A percentile compares a stretch with the other conserved stretches of the same genome.
Evolutionary conservation across 35 echinoderm and acorn worm species (phyloP).

Genomic region (Holothuria glaberrima): DNA sequence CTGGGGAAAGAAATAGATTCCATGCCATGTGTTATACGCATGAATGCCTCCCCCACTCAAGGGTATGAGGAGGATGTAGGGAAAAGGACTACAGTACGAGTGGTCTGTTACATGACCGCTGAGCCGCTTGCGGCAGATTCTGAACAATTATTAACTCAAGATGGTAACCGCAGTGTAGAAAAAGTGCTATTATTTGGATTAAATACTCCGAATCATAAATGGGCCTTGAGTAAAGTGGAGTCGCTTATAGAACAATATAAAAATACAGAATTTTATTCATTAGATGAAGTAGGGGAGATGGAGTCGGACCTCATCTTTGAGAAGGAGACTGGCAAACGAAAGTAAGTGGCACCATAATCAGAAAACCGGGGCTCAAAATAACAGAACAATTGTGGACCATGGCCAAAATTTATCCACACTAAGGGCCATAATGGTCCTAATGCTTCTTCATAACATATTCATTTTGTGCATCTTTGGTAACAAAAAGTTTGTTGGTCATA

Average conservation of each 20-base stretch:
- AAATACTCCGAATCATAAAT: slow-evolving; percentile 66
- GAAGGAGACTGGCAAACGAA: slow-evolving; percentile 84
- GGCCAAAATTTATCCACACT: too few relatives aligned
- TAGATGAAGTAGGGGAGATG: slow-evolving; percentile 83
- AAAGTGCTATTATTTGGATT: slow-evolving; percentile 83
- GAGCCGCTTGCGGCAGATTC: slow-evolving; percentile 64
- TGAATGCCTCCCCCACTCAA: slow-evolving; percentile 84
- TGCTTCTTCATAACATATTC: too few relatives aligned
- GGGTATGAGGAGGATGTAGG: slow-evolving; percentile 91
- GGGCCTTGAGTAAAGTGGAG: slow-evolving; percentile 72
- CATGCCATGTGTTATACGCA: slow-evolving; percentile 84
- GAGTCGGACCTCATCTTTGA: slow-evolving; percentile 87
- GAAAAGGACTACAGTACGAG: slow-evolving; percentile 75
- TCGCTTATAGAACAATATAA: slow-evolving; percentile 56
- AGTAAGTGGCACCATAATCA: slow-evolving; percentile 56
- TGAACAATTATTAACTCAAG: slow-evolving; percentile 57
- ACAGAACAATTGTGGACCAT: too few relatives aligned
- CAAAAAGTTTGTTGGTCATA: too few relatives aligned
- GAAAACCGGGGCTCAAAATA: too few relatives aligned
- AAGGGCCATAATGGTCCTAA: too few relatives aligned
- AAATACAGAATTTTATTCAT: slow-evolving; percentile 73
- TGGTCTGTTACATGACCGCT: slow-evolving; percentile 78
- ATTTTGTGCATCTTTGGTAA: too few relatives aligned
- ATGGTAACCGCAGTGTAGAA: slow-evolving; percentile 56
- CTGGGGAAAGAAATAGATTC: slow-evolving; percentile 89